These are phyloP conservation scores for Sipha flava DNA, from an alignment of 1,140 invertebrate genomes.

Conservation along the genomic window DNA sequence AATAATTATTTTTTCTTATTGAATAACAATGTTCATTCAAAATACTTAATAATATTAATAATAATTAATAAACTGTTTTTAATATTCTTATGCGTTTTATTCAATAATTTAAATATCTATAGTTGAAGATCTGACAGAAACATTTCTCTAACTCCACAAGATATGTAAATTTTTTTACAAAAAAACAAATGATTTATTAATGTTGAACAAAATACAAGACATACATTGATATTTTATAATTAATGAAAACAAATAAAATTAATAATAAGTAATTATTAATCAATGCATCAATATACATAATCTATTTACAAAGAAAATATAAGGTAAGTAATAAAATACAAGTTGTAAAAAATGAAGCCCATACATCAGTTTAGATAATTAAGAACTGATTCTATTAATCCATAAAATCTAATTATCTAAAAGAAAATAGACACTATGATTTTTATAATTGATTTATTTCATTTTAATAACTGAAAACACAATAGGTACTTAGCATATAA, in stretches of 20 bases:
- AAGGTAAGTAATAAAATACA: background rate
- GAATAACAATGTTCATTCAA: too few relatives aligned
- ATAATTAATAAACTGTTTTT: too few relatives aligned
- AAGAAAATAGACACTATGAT: background rate
- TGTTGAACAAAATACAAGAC: background rate
- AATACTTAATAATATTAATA: too few relatives aligned
- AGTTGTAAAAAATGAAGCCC: background rate
- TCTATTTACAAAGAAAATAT: slow-evolving; percentile 15
- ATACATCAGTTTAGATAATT: background rate
- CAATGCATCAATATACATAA: background rate
- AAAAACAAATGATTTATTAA: background rate
- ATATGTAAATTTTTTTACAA: too few relatives aligned
- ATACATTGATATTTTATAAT: background rate
- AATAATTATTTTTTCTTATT: too few relatives aligned
- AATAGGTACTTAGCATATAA: background rate
- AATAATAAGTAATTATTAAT: background rate
- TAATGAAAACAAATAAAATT: background rate
- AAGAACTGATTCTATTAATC: background rate
- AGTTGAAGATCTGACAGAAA: background rate
- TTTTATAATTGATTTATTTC: background rate
- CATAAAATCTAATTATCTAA: background rate
- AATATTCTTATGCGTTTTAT: too few relatives aligned
- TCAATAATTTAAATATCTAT: too few relatives aligned
- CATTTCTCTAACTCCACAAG: background rate
- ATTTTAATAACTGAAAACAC: background rate